A percentile compares a stretch with the other conserved stretches of the same genome.
These are phyloP conservation scores for Drosophila ficusphila DNA, from an alignment of 1,140 invertebrate species.

Conservation along the genomic window DNA sequence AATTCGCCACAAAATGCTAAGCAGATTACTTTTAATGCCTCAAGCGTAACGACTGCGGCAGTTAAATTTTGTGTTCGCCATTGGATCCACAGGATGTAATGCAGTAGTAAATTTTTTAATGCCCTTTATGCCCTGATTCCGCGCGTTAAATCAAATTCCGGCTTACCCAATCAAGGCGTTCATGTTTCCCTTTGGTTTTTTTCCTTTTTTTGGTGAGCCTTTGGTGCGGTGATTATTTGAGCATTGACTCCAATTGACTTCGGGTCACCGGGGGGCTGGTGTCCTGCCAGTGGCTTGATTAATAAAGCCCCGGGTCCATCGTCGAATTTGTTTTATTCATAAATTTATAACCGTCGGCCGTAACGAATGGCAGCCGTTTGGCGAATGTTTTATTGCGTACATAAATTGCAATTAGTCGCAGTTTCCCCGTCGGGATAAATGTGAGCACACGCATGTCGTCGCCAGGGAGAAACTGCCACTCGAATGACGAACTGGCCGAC, in stretches of 20 bases:
- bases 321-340: slow-evolving; percentile 69
- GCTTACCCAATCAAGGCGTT: slow-evolving; percentile 56
- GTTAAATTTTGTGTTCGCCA: slow-evolving; percentile 60
- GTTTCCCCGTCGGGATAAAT: slow-evolving; percentile 75
- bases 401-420: slow-evolving; percentile 80
- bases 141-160: slow-evolving; percentile 65
- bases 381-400: slow-evolving; percentile 80
- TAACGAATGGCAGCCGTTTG: slow-evolving; percentile 69
- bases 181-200: slow-evolving; percentile 12
- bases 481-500: slow-evolving; percentile 57
- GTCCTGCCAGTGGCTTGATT: slow-evolving; percentile 54
- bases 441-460: slow-evolving; percentile 70
- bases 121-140: slow-evolving; percentile 38
- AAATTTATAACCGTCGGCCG: slow-evolving; percentile 75
- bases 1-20: slow-evolving; percentile 65
- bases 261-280: slow-evolving; percentile 5
- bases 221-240: slow-evolving; percentile 59
- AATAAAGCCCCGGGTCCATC: slow-evolving; percentile 61
- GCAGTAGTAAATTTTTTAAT: slow-evolving; percentile 50
- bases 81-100: slow-evolving; percentile 35
- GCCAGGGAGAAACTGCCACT: slow-evolving; percentile 36
- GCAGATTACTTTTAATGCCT: slow-evolving; percentile 67
- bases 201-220: background rate
- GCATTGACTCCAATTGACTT: slow-evolving; percentile 66
- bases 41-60: slow-evolving; percentile 72